Conservation (phyloP, 2,113 vertebrate genomes). For the Crotophaga sulcirostris region DNA sequence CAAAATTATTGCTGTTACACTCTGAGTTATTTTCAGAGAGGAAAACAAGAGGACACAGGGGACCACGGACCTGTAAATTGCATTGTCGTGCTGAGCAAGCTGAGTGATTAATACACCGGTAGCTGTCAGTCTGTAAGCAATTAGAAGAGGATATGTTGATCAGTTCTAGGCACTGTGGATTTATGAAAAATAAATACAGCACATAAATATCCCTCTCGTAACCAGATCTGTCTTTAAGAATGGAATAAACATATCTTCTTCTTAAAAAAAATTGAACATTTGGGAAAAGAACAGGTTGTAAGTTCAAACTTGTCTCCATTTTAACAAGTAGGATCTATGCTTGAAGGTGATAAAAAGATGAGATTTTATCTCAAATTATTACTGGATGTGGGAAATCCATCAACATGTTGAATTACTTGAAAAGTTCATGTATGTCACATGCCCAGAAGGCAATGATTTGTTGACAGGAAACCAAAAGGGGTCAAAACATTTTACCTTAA, state of each 20-base stretch:
- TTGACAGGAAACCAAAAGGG: background rate
- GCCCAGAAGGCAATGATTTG: slow-evolving; percentile 16
- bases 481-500: slow-evolving; percentile 19
- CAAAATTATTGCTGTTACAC: background rate
- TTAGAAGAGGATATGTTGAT: background rate
- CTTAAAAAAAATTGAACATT: background rate
- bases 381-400: background rate
- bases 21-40: slow-evolving; percentile 1
- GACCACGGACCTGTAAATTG: background rate
- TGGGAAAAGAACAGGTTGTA: background rate
- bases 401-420: background rate
- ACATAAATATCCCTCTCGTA: background rate
- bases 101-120: background rate
- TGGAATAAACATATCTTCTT: background rate
- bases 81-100: background rate
- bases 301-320: background rate
- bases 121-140: background rate
- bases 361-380: background rate
- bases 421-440: slow-evolving; percentile 2
- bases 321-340: background rate
- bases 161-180: background rate
- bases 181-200: background rate
- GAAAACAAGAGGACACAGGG: background rate
- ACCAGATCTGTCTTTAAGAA: background rate
- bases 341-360: background rate